Percentiles rank a stretch among this genome's conserved stretches.
Evolutionary conservation across 2,888 invertebrate genomes (phyloP).

Genomic region (Anagyrus pseudococci): DNA sequence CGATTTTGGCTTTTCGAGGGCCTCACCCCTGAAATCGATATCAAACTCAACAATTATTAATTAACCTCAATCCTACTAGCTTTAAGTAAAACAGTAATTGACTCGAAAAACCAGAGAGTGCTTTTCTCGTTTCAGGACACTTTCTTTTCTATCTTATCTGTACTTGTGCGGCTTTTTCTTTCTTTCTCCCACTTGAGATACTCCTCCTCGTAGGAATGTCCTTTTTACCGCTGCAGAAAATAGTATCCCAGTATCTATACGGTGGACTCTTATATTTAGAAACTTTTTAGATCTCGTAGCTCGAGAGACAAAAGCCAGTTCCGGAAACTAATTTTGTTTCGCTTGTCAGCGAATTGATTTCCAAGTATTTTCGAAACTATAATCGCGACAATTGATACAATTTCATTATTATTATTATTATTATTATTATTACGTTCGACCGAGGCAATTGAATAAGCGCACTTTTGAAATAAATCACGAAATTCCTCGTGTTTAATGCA

Average conservation of each 20-base stretch:
- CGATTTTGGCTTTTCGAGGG: slow-evolving; percentile 7
- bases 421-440: no score
- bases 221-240: no score
- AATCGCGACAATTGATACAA: no score
- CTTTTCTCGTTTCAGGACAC: not conserved
- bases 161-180: not conserved
- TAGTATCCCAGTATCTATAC: not conserved
- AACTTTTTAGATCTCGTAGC: slow-evolving; percentile 11
- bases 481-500: no score
- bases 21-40: slow-evolving; percentile 2
- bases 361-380: no score
- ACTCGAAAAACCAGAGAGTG: not conserved
- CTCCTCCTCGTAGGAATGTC: not conserved
- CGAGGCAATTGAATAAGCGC: no score
- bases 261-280: slow-evolving; percentile 14
- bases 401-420: no score
- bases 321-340: no score
- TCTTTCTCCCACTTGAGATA: not conserved
- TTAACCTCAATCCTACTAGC: slow-evolving; percentile 31
- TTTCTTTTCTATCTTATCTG: not conserved
- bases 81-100: slow-evolving; percentile 27
- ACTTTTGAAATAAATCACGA: no score
- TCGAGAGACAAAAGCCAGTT: not conserved
- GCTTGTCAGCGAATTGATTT: no score
- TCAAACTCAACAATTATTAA: slow-evolving; percentile 30